phyloP scores from a whole-genome alignment of 2,797 vertebrate species.

The Chaetophractus vellerosus region DNA sequence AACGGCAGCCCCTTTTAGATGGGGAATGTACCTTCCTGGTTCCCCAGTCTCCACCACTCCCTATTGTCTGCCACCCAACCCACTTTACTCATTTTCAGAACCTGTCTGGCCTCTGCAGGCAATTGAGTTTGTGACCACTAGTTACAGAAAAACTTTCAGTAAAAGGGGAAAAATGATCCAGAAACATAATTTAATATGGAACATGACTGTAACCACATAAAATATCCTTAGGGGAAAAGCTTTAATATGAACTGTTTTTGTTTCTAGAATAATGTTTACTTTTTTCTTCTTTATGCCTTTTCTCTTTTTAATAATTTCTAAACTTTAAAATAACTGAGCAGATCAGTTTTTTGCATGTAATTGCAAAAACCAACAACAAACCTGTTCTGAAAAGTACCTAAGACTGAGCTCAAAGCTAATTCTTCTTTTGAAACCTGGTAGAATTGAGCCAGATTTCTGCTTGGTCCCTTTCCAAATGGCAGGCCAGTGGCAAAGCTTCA shows the following conservation, averaged over 20 bases:
- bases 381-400: not conserved
- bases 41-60: not conserved
- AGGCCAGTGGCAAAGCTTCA: not conserved
- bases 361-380: not conserved
- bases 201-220: not conserved
- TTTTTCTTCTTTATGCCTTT: conserved; percentile 1
- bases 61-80: not conserved
- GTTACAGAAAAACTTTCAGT: not conserved
- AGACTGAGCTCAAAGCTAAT: not conserved
- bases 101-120: not conserved
- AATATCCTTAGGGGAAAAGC: not conserved
- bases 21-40: accelerated
- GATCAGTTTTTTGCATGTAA: not conserved
- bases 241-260: not conserved
- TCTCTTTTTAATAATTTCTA: not conserved
- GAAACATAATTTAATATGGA: not conserved
- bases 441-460: not conserved
- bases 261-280: not conserved
- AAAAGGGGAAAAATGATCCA: not conserved
- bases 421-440: not conserved
- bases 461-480: not conserved
- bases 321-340: not conserved
- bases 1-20: too few relatives aligned
- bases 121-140: not conserved
- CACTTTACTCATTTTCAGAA: not conserved